These are phyloP conservation scores for Athalia cordata DNA, from an alignment of 2,888 invertebrate genomes.

Conservation along the genomic window DNA sequence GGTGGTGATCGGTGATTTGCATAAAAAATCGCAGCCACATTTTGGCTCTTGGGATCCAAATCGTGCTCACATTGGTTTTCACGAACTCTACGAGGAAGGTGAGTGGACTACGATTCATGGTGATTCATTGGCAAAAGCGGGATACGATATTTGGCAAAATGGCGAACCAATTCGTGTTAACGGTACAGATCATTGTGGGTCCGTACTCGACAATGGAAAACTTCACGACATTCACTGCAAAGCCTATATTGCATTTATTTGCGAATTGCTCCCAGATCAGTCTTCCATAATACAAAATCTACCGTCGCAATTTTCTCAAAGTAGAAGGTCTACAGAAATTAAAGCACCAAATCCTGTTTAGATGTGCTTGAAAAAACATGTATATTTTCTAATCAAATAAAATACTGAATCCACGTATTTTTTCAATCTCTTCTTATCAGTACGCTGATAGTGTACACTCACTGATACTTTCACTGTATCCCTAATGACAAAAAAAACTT, in stretches of 20 bases:
- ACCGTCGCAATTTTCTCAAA: neutral
- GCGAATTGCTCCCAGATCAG: neutral
- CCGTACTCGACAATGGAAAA: neutral
- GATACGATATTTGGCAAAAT: neutral
- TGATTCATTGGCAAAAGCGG: neutral
- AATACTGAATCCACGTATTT: too few relatives aligned
- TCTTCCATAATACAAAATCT: neutral
- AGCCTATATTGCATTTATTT: neutral
- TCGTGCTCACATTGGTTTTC: neutral
- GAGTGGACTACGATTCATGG: slow-evolving; percentile 5
- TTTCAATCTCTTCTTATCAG: too few relatives aligned
- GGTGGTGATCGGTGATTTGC: neutral
- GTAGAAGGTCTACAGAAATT: neutral
- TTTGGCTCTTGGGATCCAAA: neutral
- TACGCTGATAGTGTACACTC: too few relatives aligned
- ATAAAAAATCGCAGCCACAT: neutral
- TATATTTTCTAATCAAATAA: neutral
- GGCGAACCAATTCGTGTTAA: neutral
- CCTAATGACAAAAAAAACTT: too few relatives aligned
- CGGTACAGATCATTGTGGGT: neutral
- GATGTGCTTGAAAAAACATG: too few relatives aligned
- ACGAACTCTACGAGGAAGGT: slow-evolving; percentile 9
- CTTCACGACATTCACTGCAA: neutral
- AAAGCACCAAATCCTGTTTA: too few relatives aligned
- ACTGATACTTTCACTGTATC: too few relatives aligned